phyloP scores from a whole-genome alignment of 2,888 invertebrate genomes.

The Busseola fusca region DNA sequence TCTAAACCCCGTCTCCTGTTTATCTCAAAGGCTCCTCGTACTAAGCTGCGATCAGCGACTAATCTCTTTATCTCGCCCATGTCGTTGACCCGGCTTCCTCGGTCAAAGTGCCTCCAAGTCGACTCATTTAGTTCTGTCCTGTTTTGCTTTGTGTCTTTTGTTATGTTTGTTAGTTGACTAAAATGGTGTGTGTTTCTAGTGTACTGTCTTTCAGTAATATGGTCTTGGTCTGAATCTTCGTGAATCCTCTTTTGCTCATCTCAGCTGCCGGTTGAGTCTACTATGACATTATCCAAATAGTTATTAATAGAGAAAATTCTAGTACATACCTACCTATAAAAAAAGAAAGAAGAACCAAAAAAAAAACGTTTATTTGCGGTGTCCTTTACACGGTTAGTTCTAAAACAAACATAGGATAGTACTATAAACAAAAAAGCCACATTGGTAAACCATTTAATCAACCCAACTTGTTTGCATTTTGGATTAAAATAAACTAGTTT shows the following conservation, averaged over 20 bases:
- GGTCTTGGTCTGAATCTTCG: constrained; percentile 1
- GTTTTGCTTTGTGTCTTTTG: constrained; percentile 23
- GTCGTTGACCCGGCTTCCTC: constrained; percentile 48
- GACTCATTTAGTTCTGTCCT: constrained; percentile 31
- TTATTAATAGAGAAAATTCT: background rate
- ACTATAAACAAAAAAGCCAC: background rate
- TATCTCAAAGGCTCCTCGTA: constrained; percentile 49
- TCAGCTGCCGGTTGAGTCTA: background rate
- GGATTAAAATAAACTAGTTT: constrained; percentile 17
- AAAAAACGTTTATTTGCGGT: no score
- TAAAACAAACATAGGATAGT: background rate
- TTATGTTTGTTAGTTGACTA: constrained; percentile 24
- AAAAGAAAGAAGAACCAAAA: no score
- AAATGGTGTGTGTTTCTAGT: constrained; percentile 5
- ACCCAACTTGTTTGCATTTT: background rate
- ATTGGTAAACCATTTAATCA: constrained; percentile 7
- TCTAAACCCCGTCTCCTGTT: constrained; percentile 21
- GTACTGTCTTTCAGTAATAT: background rate
- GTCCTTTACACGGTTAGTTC: background rate
- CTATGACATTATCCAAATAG: background rate
- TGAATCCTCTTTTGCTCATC: constrained; percentile 1
- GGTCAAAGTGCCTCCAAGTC: constrained; percentile 19
- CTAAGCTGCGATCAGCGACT: constrained; percentile 47
- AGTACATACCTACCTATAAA: background rate
- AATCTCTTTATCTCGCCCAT: constrained; percentile 59